Percentiles rank a stretch among this genome's conserved stretches.
phyloP scores from a whole-genome alignment of 2,113 vertebrate genomes.

The Clarias batrachus region DNA sequence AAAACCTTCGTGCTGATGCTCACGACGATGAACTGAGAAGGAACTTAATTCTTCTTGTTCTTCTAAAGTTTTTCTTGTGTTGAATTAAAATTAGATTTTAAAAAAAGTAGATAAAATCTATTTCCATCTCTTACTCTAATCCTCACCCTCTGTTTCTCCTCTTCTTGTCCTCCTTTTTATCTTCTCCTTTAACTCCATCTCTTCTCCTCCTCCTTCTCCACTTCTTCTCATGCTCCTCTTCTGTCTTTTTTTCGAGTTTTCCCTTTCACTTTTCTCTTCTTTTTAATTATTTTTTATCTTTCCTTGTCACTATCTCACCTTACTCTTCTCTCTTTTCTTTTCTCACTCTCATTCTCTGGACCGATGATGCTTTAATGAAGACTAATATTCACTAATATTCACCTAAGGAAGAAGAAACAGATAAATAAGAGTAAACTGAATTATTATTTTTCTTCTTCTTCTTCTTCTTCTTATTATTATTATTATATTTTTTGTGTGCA shows the following conservation, averaged over 20 bases:
- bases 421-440: neutral
- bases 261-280: constrained; percentile 52
- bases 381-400: neutral
- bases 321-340: neutral
- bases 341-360: neutral
- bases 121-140: constrained; percentile 11
- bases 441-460: too few species aligned
- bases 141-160: constrained; percentile 1
- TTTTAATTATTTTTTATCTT: constrained; percentile 62
- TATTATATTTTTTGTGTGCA: too few species aligned
- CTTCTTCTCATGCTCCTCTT: constrained; percentile 52
- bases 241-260: neutral
- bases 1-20: neutral
- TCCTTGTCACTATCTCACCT: neutral
- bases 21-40: neutral
- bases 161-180: constrained; percentile 30
- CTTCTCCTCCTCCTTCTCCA: constrained; percentile 4
- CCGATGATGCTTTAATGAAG: neutral
- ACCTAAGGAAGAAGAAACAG: neutral
- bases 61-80: too few species aligned
- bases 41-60: too few species aligned
- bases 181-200: constrained; percentile 50
- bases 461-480: too few species aligned
- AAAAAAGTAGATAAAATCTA: neutral
- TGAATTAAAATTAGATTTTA: neutral